phyloP scores from a whole-genome alignment of 2,888 invertebrate species.

The Escarpia spicata region DNA sequence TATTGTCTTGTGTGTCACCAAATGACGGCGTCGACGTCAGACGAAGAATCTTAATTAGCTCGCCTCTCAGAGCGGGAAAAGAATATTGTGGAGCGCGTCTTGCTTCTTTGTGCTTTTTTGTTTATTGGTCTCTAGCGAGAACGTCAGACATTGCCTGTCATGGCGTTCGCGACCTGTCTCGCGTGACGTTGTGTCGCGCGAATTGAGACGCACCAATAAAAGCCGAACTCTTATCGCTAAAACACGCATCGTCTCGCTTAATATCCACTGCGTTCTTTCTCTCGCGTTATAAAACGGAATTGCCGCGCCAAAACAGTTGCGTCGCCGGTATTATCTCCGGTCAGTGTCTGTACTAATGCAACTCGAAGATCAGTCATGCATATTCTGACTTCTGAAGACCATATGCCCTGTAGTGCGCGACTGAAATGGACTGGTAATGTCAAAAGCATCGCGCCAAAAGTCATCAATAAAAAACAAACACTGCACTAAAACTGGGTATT shows the following conservation, averaged over 20 bases:
- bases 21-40: neutral
- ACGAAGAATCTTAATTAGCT: neutral
- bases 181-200: neutral
- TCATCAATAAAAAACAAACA: neutral
- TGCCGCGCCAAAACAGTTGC: neutral
- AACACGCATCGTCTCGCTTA: neutral
- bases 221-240: slow-evolving; percentile 12
- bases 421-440: neutral
- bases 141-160: neutral
- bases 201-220: neutral
- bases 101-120: neutral
- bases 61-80: neutral
- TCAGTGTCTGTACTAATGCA: neutral
- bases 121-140: neutral
- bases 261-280: neutral
- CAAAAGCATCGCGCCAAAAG: neutral
- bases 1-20: neutral
- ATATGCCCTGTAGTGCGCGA: neutral
- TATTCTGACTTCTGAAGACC: neutral
- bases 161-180: neutral
- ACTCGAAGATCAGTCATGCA: neutral
- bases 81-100: neutral
- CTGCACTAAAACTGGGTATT: neutral
- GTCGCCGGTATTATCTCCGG: neutral
- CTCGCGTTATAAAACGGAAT: neutral